Base-by-base conservation (phyloP, 2,797 vertebrate genomes). In the Brotula barbata region DNA sequence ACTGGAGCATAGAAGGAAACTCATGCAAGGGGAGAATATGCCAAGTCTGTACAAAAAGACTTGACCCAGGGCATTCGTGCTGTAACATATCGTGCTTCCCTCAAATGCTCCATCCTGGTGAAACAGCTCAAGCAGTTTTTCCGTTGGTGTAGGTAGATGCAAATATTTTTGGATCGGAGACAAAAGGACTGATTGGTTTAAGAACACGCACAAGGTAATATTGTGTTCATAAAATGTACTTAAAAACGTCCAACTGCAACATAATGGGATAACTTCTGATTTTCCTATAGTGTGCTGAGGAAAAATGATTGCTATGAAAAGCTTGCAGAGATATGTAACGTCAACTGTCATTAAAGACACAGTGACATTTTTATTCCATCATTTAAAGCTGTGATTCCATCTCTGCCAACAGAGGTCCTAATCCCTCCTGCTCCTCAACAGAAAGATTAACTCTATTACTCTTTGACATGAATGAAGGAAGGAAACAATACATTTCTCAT, bases 361-460 rank as follows among this genome's bases (percentile, higher is more conserved):
- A 13, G 46, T 86, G 87, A 85, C 87, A 86, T 86, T 89, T 88
- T 83, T 85, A 87, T 87, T 87, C 77, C 73, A 48, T 85, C 70
- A 82, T 73, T 83, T 71, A 75, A 80, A 71, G 70, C 74, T 61
- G 69, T 16, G 77, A 90, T 87, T 83, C 78, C 75, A 82, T 86
- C 83, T 78, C 74, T 73, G 75, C 75, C 83, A 64, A 70, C 69
- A 56, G 58, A 75, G 67, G 58, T 68, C 55, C 66, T 83, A 85
- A 89, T 90, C 76, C 81, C 68, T 70, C 61, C 62, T 64, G 61
- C 68, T 77, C 68, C 66, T 68, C 58, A 64, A 51, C 68, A 74
- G 73, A 87, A 77, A 86, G 85, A 89, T 87, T 87, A 85, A 89
- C 87, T 87, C 76, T 83, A 87, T 92, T 90, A 88, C 78, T 88